Evolutionary conservation across 1,140 invertebrate species (phyloP).

Genomic region (Drosophila pandora): DNA sequence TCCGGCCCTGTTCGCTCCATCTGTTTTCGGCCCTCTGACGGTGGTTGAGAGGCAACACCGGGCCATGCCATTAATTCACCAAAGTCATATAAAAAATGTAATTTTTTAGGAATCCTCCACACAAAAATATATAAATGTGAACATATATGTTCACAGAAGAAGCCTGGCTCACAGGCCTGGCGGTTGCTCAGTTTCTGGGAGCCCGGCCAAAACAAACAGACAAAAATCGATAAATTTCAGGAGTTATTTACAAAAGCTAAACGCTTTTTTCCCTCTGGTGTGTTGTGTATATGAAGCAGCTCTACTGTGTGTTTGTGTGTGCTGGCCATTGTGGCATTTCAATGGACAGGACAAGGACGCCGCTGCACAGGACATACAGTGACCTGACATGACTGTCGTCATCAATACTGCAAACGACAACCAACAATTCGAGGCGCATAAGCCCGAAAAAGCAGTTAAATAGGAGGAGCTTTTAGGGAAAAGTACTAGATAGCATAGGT

Average conservation of each 20-base stretch:
- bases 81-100: slow-evolving; percentile 55
- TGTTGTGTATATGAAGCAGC: slow-evolving; percentile 3
- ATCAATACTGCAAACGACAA: slow-evolving; percentile 35
- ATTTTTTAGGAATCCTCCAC: slow-evolving; percentile 45
- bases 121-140: slow-evolving; percentile 10
- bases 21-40: slow-evolving; percentile 8
- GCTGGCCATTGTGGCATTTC: slow-evolving; percentile 17
- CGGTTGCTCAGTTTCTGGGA: slow-evolving; percentile 27
- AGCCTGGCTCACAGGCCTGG: neutral
- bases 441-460: slow-evolving; percentile 11
- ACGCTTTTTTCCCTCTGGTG: slow-evolving; percentile 23
- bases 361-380: slow-evolving; percentile 2
- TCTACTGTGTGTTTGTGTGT: neutral
- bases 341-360: slow-evolving; percentile 39
- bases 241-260: slow-evolving; percentile 61
- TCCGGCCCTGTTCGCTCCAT: neutral
- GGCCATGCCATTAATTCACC: slow-evolving; percentile 57
- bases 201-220: slow-evolving; percentile 75
- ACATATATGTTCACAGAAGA: neutral
- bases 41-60: too few species aligned
- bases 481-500: neutral
- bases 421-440: slow-evolving; percentile 41
- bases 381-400: slow-evolving; percentile 34
- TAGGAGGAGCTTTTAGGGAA: too few species aligned
- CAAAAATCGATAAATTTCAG: slow-evolving; percentile 77